phyloP scores from a whole-genome alignment of 2,888 invertebrate species.

The Himalopsyche anomala region DNA sequence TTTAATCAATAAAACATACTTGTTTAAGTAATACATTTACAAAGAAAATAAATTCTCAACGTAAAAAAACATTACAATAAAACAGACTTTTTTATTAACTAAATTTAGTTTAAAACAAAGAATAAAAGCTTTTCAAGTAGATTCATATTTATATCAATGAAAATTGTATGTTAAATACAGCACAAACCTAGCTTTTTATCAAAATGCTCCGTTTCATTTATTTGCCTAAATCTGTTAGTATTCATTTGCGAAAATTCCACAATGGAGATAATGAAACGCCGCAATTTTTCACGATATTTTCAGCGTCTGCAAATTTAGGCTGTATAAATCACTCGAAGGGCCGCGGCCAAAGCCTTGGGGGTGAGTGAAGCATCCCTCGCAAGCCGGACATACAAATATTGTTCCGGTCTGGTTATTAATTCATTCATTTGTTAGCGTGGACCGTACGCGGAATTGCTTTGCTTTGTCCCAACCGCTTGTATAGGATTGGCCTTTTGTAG shows the following conservation, averaged over 20 bases:
- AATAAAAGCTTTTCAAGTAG: no score
- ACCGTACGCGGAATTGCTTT: constrained; percentile 55
- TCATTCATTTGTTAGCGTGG: constrained; percentile 62
- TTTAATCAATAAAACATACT: no score
- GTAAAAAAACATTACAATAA: no score
- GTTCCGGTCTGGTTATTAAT: constrained; percentile 64
- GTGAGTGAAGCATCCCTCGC: constrained; percentile 43
- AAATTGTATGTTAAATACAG: no score
- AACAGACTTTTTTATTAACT: no score
- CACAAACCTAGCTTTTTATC: not conserved
- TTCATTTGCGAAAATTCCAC: constrained; percentile 37
- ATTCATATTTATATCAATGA: no score
- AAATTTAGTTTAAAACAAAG: no score
- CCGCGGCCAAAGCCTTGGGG: constrained; percentile 12
- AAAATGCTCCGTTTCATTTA: constrained; percentile 23
- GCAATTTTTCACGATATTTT: constrained; percentile 39
- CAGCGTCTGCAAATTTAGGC: constrained; percentile 22
- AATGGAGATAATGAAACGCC: constrained; percentile 28
- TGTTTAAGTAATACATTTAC: no score
- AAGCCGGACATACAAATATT: constrained; percentile 62
- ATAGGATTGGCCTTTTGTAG: constrained; percentile 8
- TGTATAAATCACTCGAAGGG: constrained; percentile 55
- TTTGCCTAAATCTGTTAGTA: constrained; percentile 25
- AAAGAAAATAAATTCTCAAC: no score
- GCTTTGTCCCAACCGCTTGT: constrained; percentile 50